Base-by-base conservation (phyloP, 2,113 vertebrate genomes). In the Paralichthys olivaceus region DNA sequence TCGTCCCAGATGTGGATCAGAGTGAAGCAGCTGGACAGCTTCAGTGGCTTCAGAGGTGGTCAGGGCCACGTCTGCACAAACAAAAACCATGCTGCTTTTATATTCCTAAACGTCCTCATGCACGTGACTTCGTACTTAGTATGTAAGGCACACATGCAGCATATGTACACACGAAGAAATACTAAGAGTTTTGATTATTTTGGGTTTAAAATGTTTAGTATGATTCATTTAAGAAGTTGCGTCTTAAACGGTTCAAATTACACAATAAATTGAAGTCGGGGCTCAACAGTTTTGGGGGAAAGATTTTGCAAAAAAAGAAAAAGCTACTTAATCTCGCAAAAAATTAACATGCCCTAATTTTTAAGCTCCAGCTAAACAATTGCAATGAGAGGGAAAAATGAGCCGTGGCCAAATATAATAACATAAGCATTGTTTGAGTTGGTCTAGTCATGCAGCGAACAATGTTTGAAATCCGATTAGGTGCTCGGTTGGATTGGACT, bases 1-100 rank as follows among this genome's bases (percentile, higher is more conserved):
- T 53, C 40, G 71, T 75, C 83, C 90, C 93, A 93, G 87, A 93
- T 93, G 90, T 88, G 82, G 22, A 72, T 55, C 55, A 57, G 80
- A 70, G 73, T 80, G 81, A 78, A 90, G 72, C 88, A 90, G 91
- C 87, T 92, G 91, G 87, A 80, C 87, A 81, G 69, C 63, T 77
- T 82, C 66, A 63, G 63, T 69, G 22, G 37, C 80, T 84, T 76
- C 75, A 20, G 71, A 84, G 76, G 77, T 73, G 80, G 84, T 75
- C 74, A 72, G 67, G 72, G 83, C 79, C 74, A 65, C 73, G 79
- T 72, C 81, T 84, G 74, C 83, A 71, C 78, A 85, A 89, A 86
- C 79, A 91, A 69, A 8, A 84, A 45, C 19, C 12, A 23, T 49
- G 15, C 7, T 1, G 53, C 76, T 75, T 45, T 65, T 19, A 28